Evolutionary conservation across 2,797 vertebrate genomes (phyloP).

Genomic region (Enteromius anoplus): DNA sequence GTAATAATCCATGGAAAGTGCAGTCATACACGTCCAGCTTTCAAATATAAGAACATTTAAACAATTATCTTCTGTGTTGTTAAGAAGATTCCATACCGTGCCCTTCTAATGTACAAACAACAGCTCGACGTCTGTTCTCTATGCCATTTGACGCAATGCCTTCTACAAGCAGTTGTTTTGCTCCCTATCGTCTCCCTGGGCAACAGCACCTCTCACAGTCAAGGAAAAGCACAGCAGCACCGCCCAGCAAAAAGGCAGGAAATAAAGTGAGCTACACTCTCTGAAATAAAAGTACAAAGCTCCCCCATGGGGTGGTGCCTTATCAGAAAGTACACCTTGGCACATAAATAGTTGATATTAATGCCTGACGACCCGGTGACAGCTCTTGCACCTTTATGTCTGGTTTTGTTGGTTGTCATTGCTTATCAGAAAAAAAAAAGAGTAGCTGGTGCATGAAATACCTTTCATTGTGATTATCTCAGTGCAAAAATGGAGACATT

Average conservation of each 20-base stretch:
- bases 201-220: slow-evolving; percentile 75
- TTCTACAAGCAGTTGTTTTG: slow-evolving; percentile 12
- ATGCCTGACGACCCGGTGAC: not conserved
- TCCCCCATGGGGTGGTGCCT: not conserved
- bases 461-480: not conserved
- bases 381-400: not conserved
- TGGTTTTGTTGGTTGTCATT: not conserved
- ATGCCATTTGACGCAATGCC: slow-evolving; percentile 31
- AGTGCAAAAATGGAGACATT: too few relatives aligned
- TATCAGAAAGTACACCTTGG: not conserved
- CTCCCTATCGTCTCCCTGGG: slow-evolving; percentile 53
- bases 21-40: not conserved
- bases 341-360: too few relatives aligned
- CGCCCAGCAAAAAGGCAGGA: not conserved
- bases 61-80: too few relatives aligned
- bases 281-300: not conserved
- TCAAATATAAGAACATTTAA: not conserved
- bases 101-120: not conserved
- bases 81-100: not conserved
- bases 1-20: not conserved
- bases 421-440: not conserved
- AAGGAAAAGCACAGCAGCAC: slow-evolving; percentile 45
- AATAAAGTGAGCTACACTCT: not conserved
- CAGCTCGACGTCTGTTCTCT: slow-evolving; percentile 6
- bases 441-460: not conserved